Evolutionary conservation across 2,888 invertebrate species (phyloP), one percentile per base, ranked within the genome.

Genomic region (Trissolcus japonicus): DNA sequence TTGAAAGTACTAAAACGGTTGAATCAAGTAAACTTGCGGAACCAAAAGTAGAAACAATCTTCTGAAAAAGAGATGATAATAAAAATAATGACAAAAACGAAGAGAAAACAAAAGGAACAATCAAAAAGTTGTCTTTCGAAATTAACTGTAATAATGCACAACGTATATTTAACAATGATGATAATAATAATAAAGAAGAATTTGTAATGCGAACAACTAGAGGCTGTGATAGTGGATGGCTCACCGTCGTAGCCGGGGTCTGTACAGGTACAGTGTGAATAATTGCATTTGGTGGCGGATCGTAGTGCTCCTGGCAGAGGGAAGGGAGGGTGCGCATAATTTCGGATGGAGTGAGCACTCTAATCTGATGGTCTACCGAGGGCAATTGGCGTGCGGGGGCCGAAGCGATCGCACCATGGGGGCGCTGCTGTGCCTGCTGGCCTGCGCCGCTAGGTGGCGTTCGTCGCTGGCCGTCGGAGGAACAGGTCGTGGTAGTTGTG

Each of bases 241-340:
- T 90, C 90, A 89, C 90, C 90, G 88, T 89, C 85, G 86, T 88
- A 85, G 86, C 88, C 87, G 88, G 88, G 88, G 86, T 84, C 88
- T 88, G 88, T 88, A 88, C 88, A 88, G 88, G 87, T 87, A 88
- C 89, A 88, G 88, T 89, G 88, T 89, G 89, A 89, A 88, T 89
- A 87, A 89, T 90, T 89, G 90, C 90, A 88, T 90, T 90, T 87
- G 91, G 90, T 89, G 91, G 90, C 90, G 90, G 89, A 88, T 92
- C 92, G 90, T 92, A 92, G 90, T 91, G 92, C 91, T 92, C 92
- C 91, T 92, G 93, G 90, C 93, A 93, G 90, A 95, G 93, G 90
- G 94, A 94, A 90, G 95, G 95, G 91, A 95, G 93, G 89, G 95
- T 95, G 92, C 95, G 94, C 95, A 95, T 95, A 90, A 95, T 95